Percentiles rank a stretch among this genome's conserved stretches.
phyloP scores from a whole-genome alignment of 2,797 vertebrate species.

The Sebastes minor region DNA sequence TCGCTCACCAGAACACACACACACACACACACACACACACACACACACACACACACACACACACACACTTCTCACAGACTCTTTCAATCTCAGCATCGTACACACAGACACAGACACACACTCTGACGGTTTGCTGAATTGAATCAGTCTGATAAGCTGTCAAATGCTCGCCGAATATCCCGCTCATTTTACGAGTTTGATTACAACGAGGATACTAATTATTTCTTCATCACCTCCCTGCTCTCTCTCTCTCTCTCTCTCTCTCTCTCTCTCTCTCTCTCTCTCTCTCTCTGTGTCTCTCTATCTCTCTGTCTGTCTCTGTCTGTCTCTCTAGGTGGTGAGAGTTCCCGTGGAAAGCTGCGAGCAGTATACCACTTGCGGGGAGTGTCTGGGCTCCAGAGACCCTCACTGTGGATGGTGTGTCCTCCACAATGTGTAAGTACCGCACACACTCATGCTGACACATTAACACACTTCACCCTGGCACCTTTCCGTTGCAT shows the following conservation, averaged over 20 bases:
- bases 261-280: not conserved
- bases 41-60: slow-evolving; percentile 14
- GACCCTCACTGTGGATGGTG: slow-evolving; percentile 99
- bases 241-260: slow-evolving; percentile 6
- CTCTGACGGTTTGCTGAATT: slow-evolving; percentile 27
- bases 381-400: slow-evolving; percentile 92
- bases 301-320: not conserved
- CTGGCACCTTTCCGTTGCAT: not conserved
- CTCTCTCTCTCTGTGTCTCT: not conserved
- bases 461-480: slow-evolving; percentile 23
- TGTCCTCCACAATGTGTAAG: slow-evolving; percentile 96
- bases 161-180: slow-evolving; percentile 31
- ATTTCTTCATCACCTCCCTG: slow-evolving; percentile 16
- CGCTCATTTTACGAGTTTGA: slow-evolving; percentile 41
- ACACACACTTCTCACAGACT: not conserved
- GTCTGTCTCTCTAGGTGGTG: slow-evolving; percentile 84
- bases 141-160: slow-evolving; percentile 42
- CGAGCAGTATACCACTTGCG: slow-evolving; percentile 93
- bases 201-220: slow-evolving; percentile 52
- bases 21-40: slow-evolving; percentile 23
- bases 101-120: slow-evolving; percentile 18
- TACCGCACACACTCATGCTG: slow-evolving; percentile 49
- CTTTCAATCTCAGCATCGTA: not conserved
- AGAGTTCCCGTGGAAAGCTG: slow-evolving; percentile 97
- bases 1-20: slow-evolving; percentile 33